A percentile compares a stretch with the other conserved stretches of the same genome.
Evolutionary conservation across 2,797 vertebrate genomes (phyloP).

Genomic region (Sebastes vulpes): DNA sequence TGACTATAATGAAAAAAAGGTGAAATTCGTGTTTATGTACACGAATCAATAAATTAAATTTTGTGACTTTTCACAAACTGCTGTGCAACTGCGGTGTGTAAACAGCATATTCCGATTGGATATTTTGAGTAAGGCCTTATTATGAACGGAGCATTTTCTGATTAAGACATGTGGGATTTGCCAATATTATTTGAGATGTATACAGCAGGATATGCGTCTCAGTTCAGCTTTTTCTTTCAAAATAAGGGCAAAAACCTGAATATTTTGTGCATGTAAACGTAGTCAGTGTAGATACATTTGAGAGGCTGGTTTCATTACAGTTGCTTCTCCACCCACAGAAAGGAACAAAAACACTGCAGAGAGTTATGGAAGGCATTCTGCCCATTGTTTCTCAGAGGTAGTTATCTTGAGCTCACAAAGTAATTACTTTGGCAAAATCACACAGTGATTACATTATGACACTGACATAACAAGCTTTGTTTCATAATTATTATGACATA

Average conservation of each 20-base stretch:
- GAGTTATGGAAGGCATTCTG: too few relatives aligned
- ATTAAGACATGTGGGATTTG: neutral
- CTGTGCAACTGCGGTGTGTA: neutral
- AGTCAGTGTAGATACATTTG: too few relatives aligned
- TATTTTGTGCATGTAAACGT: too few relatives aligned
- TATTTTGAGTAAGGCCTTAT: fast-evolving
- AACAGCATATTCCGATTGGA: neutral
- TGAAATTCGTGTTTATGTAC: too few relatives aligned
- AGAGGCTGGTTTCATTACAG: neutral
- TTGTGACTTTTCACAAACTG: too few relatives aligned
- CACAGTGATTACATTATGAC: neutral
- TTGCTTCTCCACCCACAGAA: neutral
- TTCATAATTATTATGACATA: neutral
- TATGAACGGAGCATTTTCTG: neutral
- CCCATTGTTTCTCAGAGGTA: neutral
- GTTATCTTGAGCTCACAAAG: neutral
- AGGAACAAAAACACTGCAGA: neutral
- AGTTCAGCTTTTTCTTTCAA: too few relatives aligned
- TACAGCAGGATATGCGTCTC: too few relatives aligned
- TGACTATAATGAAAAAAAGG: too few relatives aligned
- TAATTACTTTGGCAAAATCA: neutral
- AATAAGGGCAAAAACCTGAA: too few relatives aligned
- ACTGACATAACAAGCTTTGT: neutral
- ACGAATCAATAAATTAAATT: too few relatives aligned
- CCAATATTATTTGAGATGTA: neutral